phyloP scores from a whole-genome alignment of 2,888 invertebrate genomes.

The Exephanes ischioxanthus region DNA sequence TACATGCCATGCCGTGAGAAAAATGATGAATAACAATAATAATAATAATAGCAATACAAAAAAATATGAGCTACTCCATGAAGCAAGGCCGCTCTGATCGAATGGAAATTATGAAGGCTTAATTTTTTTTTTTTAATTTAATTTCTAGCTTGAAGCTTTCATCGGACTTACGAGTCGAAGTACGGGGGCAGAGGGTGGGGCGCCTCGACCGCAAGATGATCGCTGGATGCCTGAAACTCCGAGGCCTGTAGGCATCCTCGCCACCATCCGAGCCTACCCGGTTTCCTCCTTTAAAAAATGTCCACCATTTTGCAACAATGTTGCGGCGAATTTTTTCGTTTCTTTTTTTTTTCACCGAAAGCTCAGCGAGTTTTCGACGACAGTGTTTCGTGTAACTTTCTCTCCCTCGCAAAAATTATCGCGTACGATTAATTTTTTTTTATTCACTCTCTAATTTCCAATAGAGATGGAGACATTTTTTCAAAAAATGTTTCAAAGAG shows the following conservation, averaged over 20 bases:
- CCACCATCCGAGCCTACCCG: slow-evolving; percentile 82
- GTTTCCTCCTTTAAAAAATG: slow-evolving; percentile 83
- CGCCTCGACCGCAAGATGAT: slow-evolving; percentile 79
- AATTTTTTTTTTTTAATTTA: slow-evolving; percentile 23
- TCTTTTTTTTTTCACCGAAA: slow-evolving; percentile 21
- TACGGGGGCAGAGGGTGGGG: slow-evolving; percentile 83
- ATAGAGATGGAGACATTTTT: not conserved
- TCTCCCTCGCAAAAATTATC: slow-evolving; percentile 26
- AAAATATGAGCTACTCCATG: slow-evolving; percentile 23
- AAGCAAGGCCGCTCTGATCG: slow-evolving; percentile 58
- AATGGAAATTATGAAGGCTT: slow-evolving; percentile 3
- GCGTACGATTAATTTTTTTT: slow-evolving; percentile 17
- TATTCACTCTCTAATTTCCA: not conserved
- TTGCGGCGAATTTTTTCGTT: slow-evolving; percentile 32
- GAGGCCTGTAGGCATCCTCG: slow-evolving; percentile 81
- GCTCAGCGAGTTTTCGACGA: slow-evolving; percentile 19
- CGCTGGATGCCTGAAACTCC: slow-evolving; percentile 77
- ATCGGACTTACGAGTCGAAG: slow-evolving; percentile 82
- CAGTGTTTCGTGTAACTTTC: slow-evolving; percentile 24
- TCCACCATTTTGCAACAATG: slow-evolving; percentile 68
- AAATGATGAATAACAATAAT: not conserved
- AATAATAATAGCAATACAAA: slow-evolving; percentile 11
- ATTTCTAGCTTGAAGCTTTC: slow-evolving; percentile 17
- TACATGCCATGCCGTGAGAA: slow-evolving; percentile 64
- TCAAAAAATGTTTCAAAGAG: too few relatives aligned